phyloP scores from a whole-genome alignment of 1,140 invertebrate genomes.

The Heliconius melpomene region DNA sequence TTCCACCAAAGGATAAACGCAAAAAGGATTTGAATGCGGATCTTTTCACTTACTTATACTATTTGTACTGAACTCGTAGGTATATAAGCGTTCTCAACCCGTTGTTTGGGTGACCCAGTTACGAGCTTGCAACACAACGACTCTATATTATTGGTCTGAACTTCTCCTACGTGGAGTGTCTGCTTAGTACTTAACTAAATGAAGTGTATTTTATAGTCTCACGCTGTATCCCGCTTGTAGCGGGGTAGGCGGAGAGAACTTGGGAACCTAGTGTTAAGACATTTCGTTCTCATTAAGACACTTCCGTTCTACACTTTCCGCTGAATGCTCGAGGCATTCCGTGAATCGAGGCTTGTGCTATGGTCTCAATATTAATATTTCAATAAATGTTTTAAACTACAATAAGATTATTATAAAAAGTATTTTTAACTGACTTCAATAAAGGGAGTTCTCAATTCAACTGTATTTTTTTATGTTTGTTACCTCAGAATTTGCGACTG shows the following conservation, averaged over 20 bases:
- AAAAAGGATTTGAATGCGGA: background rate
- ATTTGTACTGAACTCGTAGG: background rate
- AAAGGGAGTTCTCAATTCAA: no score
- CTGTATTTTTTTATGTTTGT: no score
- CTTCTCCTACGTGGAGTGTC: background rate
- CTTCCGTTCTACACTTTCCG: background rate
- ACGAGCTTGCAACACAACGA: constrained; percentile 23
- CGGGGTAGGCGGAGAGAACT: background rate
- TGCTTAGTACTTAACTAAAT: background rate
- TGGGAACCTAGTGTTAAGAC: background rate
- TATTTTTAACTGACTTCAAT: no score
- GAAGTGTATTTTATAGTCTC: background rate
- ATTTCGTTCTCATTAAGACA: background rate
- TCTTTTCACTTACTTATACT: background rate
- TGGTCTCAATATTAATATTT: no score
- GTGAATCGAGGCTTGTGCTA: background rate
- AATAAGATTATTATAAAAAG: no score
- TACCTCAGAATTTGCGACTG: no score
- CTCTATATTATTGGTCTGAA: background rate
- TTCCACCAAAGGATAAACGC: background rate
- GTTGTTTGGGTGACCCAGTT: constrained; percentile 28
- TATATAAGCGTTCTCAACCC: background rate
- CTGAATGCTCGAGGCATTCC: background rate
- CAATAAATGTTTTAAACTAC: no score
- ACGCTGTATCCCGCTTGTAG: background rate